Base-by-base conservation (phyloP, 2,888 invertebrate genomes). In the Dermolepida albohirtum region DNA sequence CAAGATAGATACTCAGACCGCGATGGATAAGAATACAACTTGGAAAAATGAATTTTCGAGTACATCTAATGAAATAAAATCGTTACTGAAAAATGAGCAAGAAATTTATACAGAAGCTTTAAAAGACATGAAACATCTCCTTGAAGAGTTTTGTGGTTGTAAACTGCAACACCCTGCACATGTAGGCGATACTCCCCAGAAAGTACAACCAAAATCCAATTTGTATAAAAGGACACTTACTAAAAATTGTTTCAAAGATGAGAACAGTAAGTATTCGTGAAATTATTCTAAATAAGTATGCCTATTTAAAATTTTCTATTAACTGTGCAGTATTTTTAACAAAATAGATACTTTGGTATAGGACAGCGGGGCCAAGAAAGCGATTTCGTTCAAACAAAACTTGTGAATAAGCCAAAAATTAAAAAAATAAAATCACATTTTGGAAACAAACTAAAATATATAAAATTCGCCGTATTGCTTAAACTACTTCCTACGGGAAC, bases 101-200 rank as follows among this genome's bases (percentile, higher is more conserved):
- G 8, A 10, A 14, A 29, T 14, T 4, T 59, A 44, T 27, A 59
- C 10, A 6, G 29, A 8, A 29, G 8, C 27, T 5, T 59, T 44
- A 6, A 14, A 59, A 12, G 29, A 59, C 5, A 14, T 59, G 7
- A 12, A 44, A 59, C 6, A 10, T 17, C 44, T 22, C 34, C 14
- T 59, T 12, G 44, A 59, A 8, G 59, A 59, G 12, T 59, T 59
- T 59, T 59, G 59, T 27, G 59, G 59, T 27, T 59, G 44, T 22
- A 59, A 59, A 59, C 44, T 59, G 14, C 59, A 59, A 44, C 44
- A 59, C 27, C 59, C 59, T 27, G 44, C 59, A 10, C 59, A 59
- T 29, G 59, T 27, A 10, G 59, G 59, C 27, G 59, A 59, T 14
- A 59, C 59, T 8, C 59, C 59, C 11, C 59, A 59, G 27, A 59